phyloP scores from a whole-genome alignment of 2,797 vertebrate species.

The Sebastes kiyomatsui region DNA sequence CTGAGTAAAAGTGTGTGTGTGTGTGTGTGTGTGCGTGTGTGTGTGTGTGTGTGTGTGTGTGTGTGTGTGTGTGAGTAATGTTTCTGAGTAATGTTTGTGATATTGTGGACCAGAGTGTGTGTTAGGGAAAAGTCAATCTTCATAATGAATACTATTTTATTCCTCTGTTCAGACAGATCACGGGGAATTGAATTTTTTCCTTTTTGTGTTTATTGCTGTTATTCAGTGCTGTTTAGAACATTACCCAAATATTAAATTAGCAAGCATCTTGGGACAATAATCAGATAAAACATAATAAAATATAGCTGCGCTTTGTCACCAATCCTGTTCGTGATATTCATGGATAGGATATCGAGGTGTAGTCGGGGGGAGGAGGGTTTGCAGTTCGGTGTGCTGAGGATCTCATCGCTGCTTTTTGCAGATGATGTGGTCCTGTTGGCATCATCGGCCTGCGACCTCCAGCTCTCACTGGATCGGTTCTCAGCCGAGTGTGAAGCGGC shows the following conservation, averaged over 20 bases:
- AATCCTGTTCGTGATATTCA: too few relatives aligned
- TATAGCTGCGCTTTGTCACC: too few relatives aligned
- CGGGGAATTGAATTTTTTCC: background rate
- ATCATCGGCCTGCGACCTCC: too few relatives aligned
- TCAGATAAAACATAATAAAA: background rate
- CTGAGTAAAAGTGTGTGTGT: conserved; percentile 1
- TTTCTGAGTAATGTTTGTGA: background rate
- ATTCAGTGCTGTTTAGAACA: background rate
- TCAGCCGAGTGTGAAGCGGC: too few relatives aligned
- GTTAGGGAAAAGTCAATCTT: background rate
- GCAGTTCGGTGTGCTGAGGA: too few relatives aligned
- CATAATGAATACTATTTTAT: background rate
- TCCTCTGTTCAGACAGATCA: background rate
- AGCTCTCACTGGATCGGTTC: too few relatives aligned
- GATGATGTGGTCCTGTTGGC: too few relatives aligned
- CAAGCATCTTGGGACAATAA: background rate
- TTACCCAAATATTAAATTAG: background rate
- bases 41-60: background rate
- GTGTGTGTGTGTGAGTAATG: background rate
- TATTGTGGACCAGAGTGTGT: background rate
- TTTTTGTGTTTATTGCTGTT: background rate
- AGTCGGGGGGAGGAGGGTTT: too few relatives aligned
- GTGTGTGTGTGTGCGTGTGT: background rate
- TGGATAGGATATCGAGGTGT: too few relatives aligned
- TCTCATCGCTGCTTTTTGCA: too few relatives aligned